phyloP scores from a whole-genome alignment of 2,113 vertebrate species.

The Eudyptes chrysolophus region DNA sequence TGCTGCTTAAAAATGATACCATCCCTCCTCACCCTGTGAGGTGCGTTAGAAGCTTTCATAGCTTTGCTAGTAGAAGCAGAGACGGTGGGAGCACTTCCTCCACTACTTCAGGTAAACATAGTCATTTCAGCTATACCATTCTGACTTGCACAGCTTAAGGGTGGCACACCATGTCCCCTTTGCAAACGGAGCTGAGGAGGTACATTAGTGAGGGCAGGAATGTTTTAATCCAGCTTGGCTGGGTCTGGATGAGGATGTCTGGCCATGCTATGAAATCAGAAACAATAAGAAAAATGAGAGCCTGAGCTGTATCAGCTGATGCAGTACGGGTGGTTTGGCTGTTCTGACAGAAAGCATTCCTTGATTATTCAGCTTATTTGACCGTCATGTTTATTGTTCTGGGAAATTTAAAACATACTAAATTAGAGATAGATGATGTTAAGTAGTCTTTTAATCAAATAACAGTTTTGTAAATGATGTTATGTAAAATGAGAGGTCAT shows the following conservation, averaged over 20 bases:
- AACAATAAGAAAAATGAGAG: not conserved
- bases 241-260: not conserved
- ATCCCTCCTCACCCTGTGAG: not conserved
- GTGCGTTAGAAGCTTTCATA: not conserved
- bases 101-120: not conserved
- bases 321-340: not conserved
- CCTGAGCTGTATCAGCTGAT: not conserved
- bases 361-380: not conserved
- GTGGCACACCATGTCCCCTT: not conserved
- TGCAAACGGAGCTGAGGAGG: not conserved
- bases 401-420: not conserved
- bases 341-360: not conserved
- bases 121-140: not conserved
- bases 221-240: not conserved
- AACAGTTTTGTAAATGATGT: not conserved
- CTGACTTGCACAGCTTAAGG: not conserved
- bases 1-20: not conserved
- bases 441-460: not conserved
- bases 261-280: not conserved
- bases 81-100: not conserved
- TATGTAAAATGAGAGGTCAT: not conserved
- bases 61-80: not conserved
- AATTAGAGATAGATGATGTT: not conserved
- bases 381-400: not conserved
- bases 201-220: not conserved